Evolutionary conservation across 2,888 invertebrate species (phyloP).

Genomic region (Sinodicranocentrus sp.): DNA sequence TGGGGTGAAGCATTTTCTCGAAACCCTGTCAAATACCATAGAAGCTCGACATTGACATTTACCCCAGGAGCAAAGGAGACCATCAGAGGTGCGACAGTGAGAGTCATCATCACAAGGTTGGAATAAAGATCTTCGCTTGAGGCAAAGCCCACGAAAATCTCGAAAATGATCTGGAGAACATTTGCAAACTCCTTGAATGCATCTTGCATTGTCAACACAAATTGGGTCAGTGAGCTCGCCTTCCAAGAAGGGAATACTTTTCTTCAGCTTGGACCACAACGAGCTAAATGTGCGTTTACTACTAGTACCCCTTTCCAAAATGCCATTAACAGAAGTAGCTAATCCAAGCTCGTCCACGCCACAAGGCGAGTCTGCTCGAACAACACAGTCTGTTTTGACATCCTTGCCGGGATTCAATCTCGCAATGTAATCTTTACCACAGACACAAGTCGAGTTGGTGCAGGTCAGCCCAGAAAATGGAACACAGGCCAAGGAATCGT

Average conservation of each 20-base stretch:
- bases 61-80: constrained; percentile 12
- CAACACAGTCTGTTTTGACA: constrained; percentile 12
- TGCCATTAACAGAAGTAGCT: background rate
- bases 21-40: constrained; percentile 42
- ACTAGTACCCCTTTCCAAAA: background rate
- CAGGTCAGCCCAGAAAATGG: constrained; percentile 15
- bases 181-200: constrained; percentile 34
- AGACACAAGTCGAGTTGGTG: constrained; percentile 34
- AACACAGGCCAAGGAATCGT: constrained; percentile 15
- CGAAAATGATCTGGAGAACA: constrained; percentile 38
- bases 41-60: constrained; percentile 45
- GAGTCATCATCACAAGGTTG: constrained; percentile 36
- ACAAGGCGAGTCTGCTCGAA: constrained; percentile 47
- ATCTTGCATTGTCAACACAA: constrained; percentile 53
- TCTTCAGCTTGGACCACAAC: constrained; percentile 43
- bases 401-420: constrained; percentile 30
- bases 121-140: constrained; percentile 24
- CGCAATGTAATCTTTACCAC: constrained; percentile 36
- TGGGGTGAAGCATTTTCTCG: constrained; percentile 45
- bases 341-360: too few relatives aligned
- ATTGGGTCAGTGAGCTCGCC: constrained; percentile 10
- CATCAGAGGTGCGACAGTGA: constrained; percentile 24
- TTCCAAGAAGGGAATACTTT: constrained; percentile 37
- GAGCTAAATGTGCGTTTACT: background rate
- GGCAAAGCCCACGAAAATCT: constrained; percentile 39